Evolutionary conservation across 2,113 vertebrate genomes (phyloP), one percentile per base, ranked within the genome.

Genomic region (Delphinus delphis): DNA sequence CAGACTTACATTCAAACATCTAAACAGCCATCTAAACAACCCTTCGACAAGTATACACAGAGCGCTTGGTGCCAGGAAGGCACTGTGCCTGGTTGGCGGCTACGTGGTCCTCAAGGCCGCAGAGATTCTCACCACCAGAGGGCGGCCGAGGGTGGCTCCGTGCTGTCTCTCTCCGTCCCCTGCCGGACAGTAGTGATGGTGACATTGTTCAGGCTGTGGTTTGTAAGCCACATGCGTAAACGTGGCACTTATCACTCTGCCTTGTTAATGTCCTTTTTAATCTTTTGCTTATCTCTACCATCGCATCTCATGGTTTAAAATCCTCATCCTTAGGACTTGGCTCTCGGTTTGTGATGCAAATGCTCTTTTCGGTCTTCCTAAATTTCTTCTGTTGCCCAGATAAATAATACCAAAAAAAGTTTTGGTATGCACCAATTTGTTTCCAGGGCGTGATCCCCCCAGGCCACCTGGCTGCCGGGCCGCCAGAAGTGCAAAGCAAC

Each of bases 161-260:
- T 25, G 18, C 38, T 10, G 53, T 21, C 8, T 77, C 36, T 3
- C 10, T 77, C 44, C 1, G 0, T 63, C 17, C 23, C 1, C 0
- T 0, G 8, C 41, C 71, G 8, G 28, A 25, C 9, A 53, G 55
- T 3, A 5, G 20, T 74, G 58, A 31, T 2, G n/a, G 47, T 18
- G 65, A 28, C 31, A 20, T 4, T 8, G 10, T 13, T 55, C 70
- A 25, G 31, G 70, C 67, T 28, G 25, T 26, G 50, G 28, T 28
- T 31, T 74, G 44, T 5, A 50, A 77, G 28, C 44, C 73, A 20
- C 44, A 12, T 8, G 41, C n/a, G 25, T 20, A 18, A 87, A 58
- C 44, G 17, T 44, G 18, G 10, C 17, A 67, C 8, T 63, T 31
- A 53, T 13, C 9, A 9, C 14, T n/a, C 13, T 31, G 50, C 9